Base-by-base conservation (phyloP, 2,797 vertebrate genomes). In the Meda fulgida region DNA sequence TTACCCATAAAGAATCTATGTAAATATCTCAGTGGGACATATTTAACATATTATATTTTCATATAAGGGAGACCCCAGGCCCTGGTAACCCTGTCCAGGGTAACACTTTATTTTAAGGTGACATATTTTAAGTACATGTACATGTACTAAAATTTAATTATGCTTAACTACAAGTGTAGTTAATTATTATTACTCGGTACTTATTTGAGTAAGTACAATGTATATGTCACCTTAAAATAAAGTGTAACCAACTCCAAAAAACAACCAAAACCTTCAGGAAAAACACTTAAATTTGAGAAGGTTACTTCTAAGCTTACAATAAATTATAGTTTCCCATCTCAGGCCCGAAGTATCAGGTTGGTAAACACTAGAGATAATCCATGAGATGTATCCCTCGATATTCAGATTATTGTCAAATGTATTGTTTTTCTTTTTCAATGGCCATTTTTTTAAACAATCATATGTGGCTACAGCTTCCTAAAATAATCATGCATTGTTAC, bases 1-100 rank as follows among this genome's bases (percentile, higher is more conserved):
- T 10, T 13, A 51, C 58, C 29, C 69, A 71, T 78, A 51, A 40
- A 84, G 23, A 69, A 78, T 73, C 23, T 18, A 53, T 80, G 36
- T 80, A 43, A 80, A 80, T 19, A 43, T 72, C 9, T 73, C 53
- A 71, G 69, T 46, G 11, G 4, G n/a, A 9, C 40, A 70, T 34
- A 77, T 31, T 29, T 63, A 63, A 78, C 53, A 67, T 40, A 78
- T 18, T 2, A 31, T 78, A 75, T 67, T 67, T 46, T 67, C 29
- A 0, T 36, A 66, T 34, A 66, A 66, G 29, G 34, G 34, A 21
- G 29, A 60, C 16, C 34, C 29, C 16, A 66, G 31, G 31, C 31
- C 31, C n/a, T n/a, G n/a, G n/a, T n/a, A n/a, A n/a, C n/a, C n/a
- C 31, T 1, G 31, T 31, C 31, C 31, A 31, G 65, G 21, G 53